Conservation (phyloP, 92 coral and sea anemone genomes). For the Parazoanthus atlanticus region DNA sequence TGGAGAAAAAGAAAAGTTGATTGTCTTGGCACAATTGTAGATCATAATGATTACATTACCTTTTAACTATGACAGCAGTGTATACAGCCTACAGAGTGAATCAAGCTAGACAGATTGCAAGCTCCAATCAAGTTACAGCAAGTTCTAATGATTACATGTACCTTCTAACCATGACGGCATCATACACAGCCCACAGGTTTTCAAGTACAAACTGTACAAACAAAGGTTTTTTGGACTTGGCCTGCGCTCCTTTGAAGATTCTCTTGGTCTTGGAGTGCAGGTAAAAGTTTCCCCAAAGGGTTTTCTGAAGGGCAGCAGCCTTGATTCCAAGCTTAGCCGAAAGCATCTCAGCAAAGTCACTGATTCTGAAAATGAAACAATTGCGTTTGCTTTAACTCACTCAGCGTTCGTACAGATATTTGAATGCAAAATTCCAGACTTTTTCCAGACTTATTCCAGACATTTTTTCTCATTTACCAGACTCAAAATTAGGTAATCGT, state of each 20-base stretch:
- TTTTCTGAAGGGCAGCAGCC: slow-evolving; percentile 75
- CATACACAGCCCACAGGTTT: slow-evolving; percentile 96
- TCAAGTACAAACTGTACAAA: slow-evolving; percentile 97
- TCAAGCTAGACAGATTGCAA: too few species aligned
- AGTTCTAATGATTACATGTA: background rate
- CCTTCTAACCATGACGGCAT: slow-evolving; percentile 82
- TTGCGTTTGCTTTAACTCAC: background rate
- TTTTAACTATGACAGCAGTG: too few species aligned
- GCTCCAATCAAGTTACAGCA: too few species aligned
- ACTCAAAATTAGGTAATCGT: too few species aligned
- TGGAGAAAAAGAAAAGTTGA: too few species aligned
- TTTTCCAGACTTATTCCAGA: too few species aligned
- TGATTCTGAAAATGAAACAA: slow-evolving; percentile 58
- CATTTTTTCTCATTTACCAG: too few species aligned
- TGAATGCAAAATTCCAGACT: too few species aligned
- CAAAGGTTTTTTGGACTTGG: slow-evolving; percentile 94
- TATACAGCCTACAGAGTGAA: too few species aligned
- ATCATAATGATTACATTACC: too few species aligned
- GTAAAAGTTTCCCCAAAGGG: slow-evolving; percentile 97
- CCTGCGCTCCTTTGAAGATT: slow-evolving; percentile 93
- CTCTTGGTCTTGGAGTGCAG: slow-evolving; percentile 90
- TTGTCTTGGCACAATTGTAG: too few species aligned
- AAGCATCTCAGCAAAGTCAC: slow-evolving; percentile 85
- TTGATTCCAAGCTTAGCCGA: slow-evolving; percentile 90
- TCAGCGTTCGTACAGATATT: too few species aligned